Evolutionary conservation across 2,888 invertebrate genomes (phyloP), one percentile per base, ranked within the genome.

Genomic region (Pegoplata infirma): DNA sequence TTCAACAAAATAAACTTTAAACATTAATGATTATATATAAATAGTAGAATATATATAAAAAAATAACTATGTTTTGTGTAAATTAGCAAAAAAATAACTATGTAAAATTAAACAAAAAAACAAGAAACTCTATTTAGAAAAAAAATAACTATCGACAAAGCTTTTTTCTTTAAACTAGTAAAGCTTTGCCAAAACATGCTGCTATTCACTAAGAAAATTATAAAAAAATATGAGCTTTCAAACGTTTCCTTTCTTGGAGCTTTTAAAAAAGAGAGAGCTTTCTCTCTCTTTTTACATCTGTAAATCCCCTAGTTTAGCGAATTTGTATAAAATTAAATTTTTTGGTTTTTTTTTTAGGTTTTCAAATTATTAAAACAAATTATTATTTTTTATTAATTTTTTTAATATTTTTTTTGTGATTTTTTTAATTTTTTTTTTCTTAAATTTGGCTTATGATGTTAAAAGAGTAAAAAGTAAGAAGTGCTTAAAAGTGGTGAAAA

Each of bases 291-390:
- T 61, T 67, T 16, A 6, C 32, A 40, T 67, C 56, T 72, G 47
- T 4, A 44, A 21, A 14, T 23, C 21, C 23, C 17, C 32, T 32
- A 32, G n/a, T n/a, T n/a, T n/a, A 32, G 12, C 36, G n/a, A n/a
- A 40, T 40, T n/a, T 40, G 36, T 40, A 12, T n/a, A 40, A 40
- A 40, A 17, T 64, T 53, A 49, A 49, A 36, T 51, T 58, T 46
- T 32, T 8, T 32, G 32, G 8, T 32, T 28, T 40, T 55, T 69
- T 66, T 40, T 66, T 78, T 55, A 23, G 40, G 44, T 53, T 61
- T 71, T 75, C 56, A 71, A 72, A 79, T 79, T 68, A 79, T 79
- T 79, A 79, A 80, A 76, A 80, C 80, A 76, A 80, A 73, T 69
- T 44, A 73, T 69, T 73, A 59, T 28, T 73, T 76, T 76, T 80